Evolutionary conservation across 2,888 invertebrate species (phyloP), one percentile per base, ranked within the genome.

Genomic region (Gasteruption jaculator): DNA sequence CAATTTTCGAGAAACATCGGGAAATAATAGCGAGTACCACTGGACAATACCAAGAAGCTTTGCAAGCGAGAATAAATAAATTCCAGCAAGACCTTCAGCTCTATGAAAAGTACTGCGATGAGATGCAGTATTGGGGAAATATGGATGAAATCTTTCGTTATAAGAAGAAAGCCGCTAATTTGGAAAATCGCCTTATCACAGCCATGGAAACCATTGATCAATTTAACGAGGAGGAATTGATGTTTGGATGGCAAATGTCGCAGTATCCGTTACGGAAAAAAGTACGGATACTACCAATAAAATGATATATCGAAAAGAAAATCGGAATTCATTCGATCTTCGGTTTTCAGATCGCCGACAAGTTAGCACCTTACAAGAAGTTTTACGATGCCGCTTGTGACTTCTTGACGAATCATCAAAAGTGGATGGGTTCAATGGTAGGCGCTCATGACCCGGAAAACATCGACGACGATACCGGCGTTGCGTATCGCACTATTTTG

Each of bases 151-250:
- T 96, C 40, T 76, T 83, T 8, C 85, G 85, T 60, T 95, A 96
- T 63, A 81, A 88, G 35, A 80, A 82, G 35, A 85, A 89, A 52
- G 88, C 93, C 0, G 79, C 79, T n/a, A 76, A 81, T 31, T 73
- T 96, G 22, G 89, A 93, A 65, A 78, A 80, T 40, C 64, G 68
- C 15, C 36, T 92, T 45, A 72, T 82, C 31, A 68, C 74, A 3
- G 94, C 92, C 3, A 80, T 91, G 71, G 78, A 80, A 31, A 82
- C 78, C 45, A 91, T 94, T 48, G 90, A 92, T 58, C 80, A 82
- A 45, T 92, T 96, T 58, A 96, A 96, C 66, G 85, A 85, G 63
- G 95, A 96, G 67, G 96, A 96, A 66, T 74, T 79, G 20, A 80
- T 92, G 12, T 95, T 86, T 63, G 89, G 86, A 8, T 93, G 88